Base-by-base conservation (phyloP, 2,797 vertebrate genomes). In the Xyrichtys novacula region DNA sequence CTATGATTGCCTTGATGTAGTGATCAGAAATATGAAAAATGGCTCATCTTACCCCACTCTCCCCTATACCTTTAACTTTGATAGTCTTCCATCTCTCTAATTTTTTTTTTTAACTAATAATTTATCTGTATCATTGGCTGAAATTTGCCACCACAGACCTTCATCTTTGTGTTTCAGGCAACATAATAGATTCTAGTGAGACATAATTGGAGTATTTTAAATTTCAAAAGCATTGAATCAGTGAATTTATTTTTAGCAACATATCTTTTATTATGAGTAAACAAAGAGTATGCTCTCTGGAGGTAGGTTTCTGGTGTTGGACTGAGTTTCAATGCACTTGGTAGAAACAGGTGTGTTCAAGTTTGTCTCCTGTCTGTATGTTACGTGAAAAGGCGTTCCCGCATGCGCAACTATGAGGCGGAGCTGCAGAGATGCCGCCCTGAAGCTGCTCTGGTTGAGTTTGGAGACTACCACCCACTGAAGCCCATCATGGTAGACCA, bases 381-480 rank as follows among this genome's bases (percentile, higher is more conserved):
- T 55, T 29, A 2, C 40, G 49, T 64, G 0, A 29, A 26, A 64
- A 99, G 98, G 98, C 95, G 94, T 38, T 95, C 97, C 8, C 91
- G 94, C 16, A 81, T 84, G 17, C 95, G 97, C 54, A 93, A 91
- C 83, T 99, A 99, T 88, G 92, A 86, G 15, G 85, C 88, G 0
- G 97, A 99, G 84, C 84, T 92, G 43, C 95, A 95, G 20, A 60
- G 74, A 29, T 91, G 87, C 82, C 90, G 85, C 0, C 69, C 93
- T 71, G 96, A 97, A 58, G 76, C 71, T 0, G 28, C 89, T 6
- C 81, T 86, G 0, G 75, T 98, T 26, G 96, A 98, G 48, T 95
- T 95, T 76, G 96, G 95, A 0, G 98, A 98, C 71, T 97, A 96
- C 71, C 98, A 99, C 68, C 98, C 98, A 0, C 94, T 99, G 54